Base-by-base conservation (phyloP, 2,888 invertebrate genomes). In the Hydrotaea cyrtoneurina region DNA sequence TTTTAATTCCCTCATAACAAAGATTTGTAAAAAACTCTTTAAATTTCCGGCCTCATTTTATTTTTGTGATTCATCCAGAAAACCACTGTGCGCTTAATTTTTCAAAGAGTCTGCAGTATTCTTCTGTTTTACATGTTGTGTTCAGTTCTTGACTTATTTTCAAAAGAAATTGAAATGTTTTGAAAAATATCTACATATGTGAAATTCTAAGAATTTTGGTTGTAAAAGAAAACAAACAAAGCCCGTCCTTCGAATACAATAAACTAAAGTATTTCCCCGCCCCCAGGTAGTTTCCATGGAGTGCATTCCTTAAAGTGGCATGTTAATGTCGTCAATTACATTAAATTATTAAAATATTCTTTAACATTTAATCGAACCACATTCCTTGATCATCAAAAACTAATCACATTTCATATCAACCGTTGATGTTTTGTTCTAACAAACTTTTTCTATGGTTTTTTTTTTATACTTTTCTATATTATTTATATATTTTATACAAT, bases 221-320 rank as follows among this genome's bases (percentile, higher is more conserved):
- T n/a, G n/a, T n/a, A n/a, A n/a, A n/a, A n/a, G n/a, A 4, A 50
- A 50, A 43, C 1, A 55, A 55, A 11, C 55, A 55, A 11, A n/a
- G 17, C 31, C 62, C 62, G 62, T 62, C 62, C 62, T 62, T 62
- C 62, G 36, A 62, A 31, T 31, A 62, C 62, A 31, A 62, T 62
- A 62, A 62, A 31, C 31, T 62, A 15, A 50, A 2, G 13, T 50
- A n/a, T 50, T 15, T n/a, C 50, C 1, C 15, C 3, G 13, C 50
- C 50, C 15, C n/a, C 39, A 2, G n/a, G 50, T 50, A n/a, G 1
- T 50, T 50, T 50, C 50, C 50, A 50, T 50, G n/a, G n/a, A 50
- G 1, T n/a, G 50, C 15, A 50, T 50, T 50, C 50, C 50, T 50
- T 5, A 50, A 50, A 50, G n/a, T 2, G n/a, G n/a, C 50, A 50